Base-by-base conservation (phyloP, 2,797 vertebrate genomes). In the Otolemur crassicaudatus region DNA sequence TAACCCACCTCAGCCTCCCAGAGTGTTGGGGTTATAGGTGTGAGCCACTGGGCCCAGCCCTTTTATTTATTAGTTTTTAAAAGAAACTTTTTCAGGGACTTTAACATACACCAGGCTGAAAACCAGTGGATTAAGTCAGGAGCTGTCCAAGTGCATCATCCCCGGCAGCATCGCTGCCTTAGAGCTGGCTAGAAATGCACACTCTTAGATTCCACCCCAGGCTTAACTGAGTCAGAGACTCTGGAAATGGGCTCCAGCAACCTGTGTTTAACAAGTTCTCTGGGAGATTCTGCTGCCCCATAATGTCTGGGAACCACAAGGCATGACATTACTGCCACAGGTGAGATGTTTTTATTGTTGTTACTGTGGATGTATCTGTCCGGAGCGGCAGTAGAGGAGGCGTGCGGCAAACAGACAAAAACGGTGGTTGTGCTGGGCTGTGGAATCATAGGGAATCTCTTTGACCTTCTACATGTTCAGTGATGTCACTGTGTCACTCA, bases 171-270 rank as follows among this genome's bases (percentile, higher is more conserved):
- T 29, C 27, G 34, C 40, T 85, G 56, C 87, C 67, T n/a, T 76
- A 63, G 72, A 93, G 67, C 31, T 77, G 86, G 79, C 79, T 91
- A 91, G 70, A 76, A 91, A 93, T 87, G 56, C 31, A 77, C 23
- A 67, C 67, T 72, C 31, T 46, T 31, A 34, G 11, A 7, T 19
- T 91, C 8, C 23, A 60, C 4, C 12, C 14, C 22, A 70, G 27
- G 76, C 61, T 20, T 46, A 61, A 61, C 43, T 20, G 76, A 92
- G 56, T 73, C 91, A 63, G 75, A 91, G 82, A 73, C 63, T 77
- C 70, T 27, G 23, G 29, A 81, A 58, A 31, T 37, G 34, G 17
- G 43, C 17, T 31, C 29, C 73, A 89, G 69, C 60, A 40, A 8
- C 40, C 72, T 37, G 8, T 70, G 37, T 65, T 58, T 75, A 63